A percentile compares a stretch with the other conserved stretches of the same genome.
phyloP scores from a whole-genome alignment of 2,797 vertebrate species.

The Synanceia verrucosa region DNA sequence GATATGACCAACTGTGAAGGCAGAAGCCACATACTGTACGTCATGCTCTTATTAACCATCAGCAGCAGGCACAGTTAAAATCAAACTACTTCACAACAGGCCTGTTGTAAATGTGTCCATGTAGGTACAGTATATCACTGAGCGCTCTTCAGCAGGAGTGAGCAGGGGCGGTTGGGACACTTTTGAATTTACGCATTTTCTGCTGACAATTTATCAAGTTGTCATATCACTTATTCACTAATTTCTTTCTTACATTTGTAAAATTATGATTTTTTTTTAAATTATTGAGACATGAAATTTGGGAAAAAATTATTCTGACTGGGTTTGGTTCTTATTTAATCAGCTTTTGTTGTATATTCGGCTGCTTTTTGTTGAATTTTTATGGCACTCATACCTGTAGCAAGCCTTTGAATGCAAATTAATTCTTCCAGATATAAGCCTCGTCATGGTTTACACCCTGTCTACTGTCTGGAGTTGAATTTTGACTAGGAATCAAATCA shows the following conservation, averaged over 20 bases:
- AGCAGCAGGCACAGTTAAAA: constrained; percentile 37
- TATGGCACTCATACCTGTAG: background rate
- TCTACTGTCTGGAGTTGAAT: constrained; percentile 36
- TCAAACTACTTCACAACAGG: constrained; percentile 23
- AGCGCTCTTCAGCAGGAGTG: too few species aligned
- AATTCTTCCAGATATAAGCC: constrained; percentile 18
- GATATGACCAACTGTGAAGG: constrained; percentile 41
- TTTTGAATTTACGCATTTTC: too few species aligned
- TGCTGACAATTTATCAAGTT: too few species aligned
- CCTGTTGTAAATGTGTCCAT: background rate
- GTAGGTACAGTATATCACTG: background rate
- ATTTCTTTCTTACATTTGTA: too few species aligned
- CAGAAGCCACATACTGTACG: constrained; percentile 24
- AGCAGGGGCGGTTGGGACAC: too few species aligned
- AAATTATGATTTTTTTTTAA: too few species aligned
- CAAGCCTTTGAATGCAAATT: constrained; percentile 27
- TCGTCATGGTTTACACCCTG: constrained; percentile 22
- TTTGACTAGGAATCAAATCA: constrained; percentile 30
- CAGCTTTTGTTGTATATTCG: too few species aligned
- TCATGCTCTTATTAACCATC: constrained; percentile 46
- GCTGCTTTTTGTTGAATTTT: too few species aligned
- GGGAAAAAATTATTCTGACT: too few species aligned
- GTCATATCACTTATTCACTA: too few species aligned
- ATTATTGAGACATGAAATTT: too few species aligned
- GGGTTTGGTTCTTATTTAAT: too few species aligned